Conservation (phyloP, 2,113 vertebrate species). For the Gopherus flavomarginatus region DNA sequence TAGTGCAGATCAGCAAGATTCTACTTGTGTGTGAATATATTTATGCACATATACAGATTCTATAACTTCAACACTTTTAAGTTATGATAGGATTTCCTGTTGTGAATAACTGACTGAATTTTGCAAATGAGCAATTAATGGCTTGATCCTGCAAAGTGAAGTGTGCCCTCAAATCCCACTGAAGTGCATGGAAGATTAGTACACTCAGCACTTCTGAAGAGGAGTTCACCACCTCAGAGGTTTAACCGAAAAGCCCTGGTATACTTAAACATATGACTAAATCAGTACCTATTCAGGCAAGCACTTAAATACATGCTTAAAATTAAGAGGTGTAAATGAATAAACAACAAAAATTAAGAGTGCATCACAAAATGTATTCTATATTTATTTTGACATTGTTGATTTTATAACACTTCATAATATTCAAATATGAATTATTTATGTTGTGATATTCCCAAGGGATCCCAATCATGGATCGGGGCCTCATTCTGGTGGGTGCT, state of each 20-base stretch:
- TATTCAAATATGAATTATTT: background rate
- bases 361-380: background rate
- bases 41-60: background rate
- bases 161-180: background rate
- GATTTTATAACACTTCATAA: background rate
- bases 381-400: background rate
- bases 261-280: background rate
- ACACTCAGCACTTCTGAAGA: background rate
- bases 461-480: rapidly evolving
- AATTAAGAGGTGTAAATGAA: background rate
- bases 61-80: background rate
- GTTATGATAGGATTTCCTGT: background rate
- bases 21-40: background rate
- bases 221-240: background rate
- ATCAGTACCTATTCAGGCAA: background rate
- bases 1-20: background rate
- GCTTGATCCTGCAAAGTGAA: background rate
- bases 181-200: background rate
- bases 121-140: background rate
- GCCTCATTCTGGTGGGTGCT: background rate
- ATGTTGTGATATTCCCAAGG: background rate
- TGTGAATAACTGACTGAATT: background rate
- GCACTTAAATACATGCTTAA: rapidly evolving
- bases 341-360: background rate
- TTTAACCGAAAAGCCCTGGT: rapidly evolving